Base-by-base conservation (phyloP, 2,888 invertebrate genomes). In the Ichneumoninae sp. region DNA sequence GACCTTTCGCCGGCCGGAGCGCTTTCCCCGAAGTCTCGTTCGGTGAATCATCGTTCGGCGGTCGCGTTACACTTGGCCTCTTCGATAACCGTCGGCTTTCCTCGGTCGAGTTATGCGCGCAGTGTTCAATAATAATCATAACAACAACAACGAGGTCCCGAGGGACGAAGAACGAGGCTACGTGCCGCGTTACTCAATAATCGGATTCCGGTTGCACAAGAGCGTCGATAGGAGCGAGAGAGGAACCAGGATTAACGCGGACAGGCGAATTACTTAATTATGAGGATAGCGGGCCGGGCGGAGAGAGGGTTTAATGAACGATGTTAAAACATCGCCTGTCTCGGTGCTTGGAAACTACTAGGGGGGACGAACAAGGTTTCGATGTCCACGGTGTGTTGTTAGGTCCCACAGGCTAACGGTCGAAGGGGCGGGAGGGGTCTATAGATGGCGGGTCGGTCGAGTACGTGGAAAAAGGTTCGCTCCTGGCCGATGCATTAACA, bases 191-290 rank as follows among this genome's bases (percentile, higher is more conserved):
- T 77, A 83, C 71, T 80, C 69, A 57, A 81, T 84, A 81, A 81
- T 81, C 65, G 81, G 78, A 81, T 81, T 52, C 66, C 78, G 65
- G 47, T 74, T 50, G 40, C 66, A 52, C 77, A 68, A 52, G 74
- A 80, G 57, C 75, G 30, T 10, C 65, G 52, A 22, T 26, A 36
- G 13, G 65, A 36, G 68, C 33, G 50, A 7, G 60, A 62, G 54
- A 16, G 7, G 30, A 7, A 65, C 40, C 7, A 44, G 26, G n/a
- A 19, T 16, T 60, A 75, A 70, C 66, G 33, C 33, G 78, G 83
- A 54, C 60, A 74, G 30, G 81, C 78, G 78, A 81, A 84, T 84
- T 81, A 81, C 81, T 84, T 72, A 60, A 84, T 84, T 78, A 81
- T 81, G 78, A 78, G 50, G 81, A 81, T 75, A 78, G 68, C 52